phyloP scores from a whole-genome alignment of 2,113 vertebrate species.

The Indicator maculatus region DNA sequence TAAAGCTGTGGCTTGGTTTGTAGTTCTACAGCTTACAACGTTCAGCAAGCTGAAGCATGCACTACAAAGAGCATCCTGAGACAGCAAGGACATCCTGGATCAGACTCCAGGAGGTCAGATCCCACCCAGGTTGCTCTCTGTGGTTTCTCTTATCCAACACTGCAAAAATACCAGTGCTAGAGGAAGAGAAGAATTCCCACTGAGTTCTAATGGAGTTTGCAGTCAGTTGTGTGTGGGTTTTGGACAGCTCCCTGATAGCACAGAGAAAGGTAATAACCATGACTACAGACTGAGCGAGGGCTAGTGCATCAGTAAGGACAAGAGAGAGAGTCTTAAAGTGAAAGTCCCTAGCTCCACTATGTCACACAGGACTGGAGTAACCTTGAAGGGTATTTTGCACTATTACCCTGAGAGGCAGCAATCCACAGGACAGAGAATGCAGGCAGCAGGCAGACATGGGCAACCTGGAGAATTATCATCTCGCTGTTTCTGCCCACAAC shows the following conservation, averaged over 20 bases:
- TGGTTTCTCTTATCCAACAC: background rate
- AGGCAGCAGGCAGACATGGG: background rate
- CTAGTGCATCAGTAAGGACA: background rate
- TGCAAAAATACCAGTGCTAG: background rate
- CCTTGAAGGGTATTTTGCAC: background rate
- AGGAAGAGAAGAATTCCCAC: rapidly evolving
- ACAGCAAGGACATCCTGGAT: background rate
- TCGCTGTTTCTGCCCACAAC: background rate
- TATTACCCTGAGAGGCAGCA: background rate
- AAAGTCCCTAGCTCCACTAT: too few relatives aligned
- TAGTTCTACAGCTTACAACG: background rate
- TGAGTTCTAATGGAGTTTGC: background rate
- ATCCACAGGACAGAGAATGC: background rate
- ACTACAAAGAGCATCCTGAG: background rate
- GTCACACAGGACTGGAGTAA: background rate
- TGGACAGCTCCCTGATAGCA: background rate
- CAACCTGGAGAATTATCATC: background rate
- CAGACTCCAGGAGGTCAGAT: background rate
- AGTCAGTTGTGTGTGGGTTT: background rate
- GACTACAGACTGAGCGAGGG: background rate
- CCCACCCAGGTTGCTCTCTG: background rate
- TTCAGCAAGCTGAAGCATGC: background rate
- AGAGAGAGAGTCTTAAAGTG: background rate
- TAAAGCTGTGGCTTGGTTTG: background rate
- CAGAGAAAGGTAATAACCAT: background rate